Evolutionary conservation across 2,113 vertebrate genomes (phyloP), one percentile per base, ranked within the genome.

Genomic region (Ondatra zibethicus): DNA sequence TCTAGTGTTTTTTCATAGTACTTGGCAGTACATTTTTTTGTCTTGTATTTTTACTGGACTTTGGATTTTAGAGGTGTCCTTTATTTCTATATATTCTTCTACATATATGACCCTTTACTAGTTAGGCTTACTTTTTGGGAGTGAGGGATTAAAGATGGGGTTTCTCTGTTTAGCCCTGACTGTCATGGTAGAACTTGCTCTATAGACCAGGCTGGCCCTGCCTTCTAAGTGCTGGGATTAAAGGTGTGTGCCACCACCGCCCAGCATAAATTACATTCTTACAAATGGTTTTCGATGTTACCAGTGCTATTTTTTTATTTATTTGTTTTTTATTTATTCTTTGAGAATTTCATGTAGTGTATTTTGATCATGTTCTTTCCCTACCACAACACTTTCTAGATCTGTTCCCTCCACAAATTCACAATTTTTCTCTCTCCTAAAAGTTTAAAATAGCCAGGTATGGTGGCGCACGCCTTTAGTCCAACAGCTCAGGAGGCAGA

Each of bases 51-150:
- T 84, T 47, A 70, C 7, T 16, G 70, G 7, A 45, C 14, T 91
- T 95, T 92, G 88, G 21, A 52, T 90, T 94, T 73, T 88, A 58
- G 70, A 75, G 55, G 14, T 88, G 13, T 42, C 16, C 11, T 88
- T 95, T 58, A 45, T 77, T 61, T 96, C 81, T 88, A 92, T 25
- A 8, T 93, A 1, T 50, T 93, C 36, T 5, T 76, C 31, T 80
- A 16, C 31, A 50, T 84, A 33, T 19, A 39, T 94, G 25, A 12
- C 76, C 31, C 81, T 95, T 95, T 72, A 76, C 7, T 96, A 36
- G 68, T 65, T 91, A 92, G 13, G 33, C 42, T 77, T 52, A 36
- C 77, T 19, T 52, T 31, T 29, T 13, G 12, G 13, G 31, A 31
- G 1, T 36, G 31, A 3, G n/a, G 17, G n/a, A 73, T 73, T 39